Evolutionary conservation across 92 coral and sea anemone species (phyloP).

Genomic region (Heliopora coerulea): DNA sequence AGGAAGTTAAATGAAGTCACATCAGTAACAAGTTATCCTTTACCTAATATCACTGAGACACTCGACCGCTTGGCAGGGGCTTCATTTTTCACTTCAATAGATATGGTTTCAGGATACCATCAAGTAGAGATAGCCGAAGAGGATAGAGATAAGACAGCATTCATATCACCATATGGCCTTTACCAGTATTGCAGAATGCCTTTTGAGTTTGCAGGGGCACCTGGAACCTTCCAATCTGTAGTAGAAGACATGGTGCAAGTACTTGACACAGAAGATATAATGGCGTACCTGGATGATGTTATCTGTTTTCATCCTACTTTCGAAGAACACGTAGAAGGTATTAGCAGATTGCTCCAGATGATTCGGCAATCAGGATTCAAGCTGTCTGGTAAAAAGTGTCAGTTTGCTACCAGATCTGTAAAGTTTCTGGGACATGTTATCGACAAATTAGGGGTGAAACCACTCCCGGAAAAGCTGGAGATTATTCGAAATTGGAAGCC

Average conservation of each 20-base stretch:
- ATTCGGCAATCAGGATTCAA: conserved; percentile 50
- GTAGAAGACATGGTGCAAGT: conserved; percentile 45
- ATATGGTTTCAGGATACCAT: conserved; percentile 46
- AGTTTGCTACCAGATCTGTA: conserved; percentile 49
- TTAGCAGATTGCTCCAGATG: conserved; percentile 36
- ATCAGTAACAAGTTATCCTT: conserved; percentile 45
- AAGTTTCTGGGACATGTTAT: conserved; percentile 52
- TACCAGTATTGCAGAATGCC: conserved; percentile 54
- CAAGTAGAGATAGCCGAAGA: conserved; percentile 26
- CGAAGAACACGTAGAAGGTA: conserved; percentile 53
- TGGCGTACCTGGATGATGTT: conserved; percentile 59
- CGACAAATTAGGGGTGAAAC: conserved; percentile 47
- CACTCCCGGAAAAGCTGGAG: conserved; percentile 59
- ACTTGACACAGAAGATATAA: conserved; percentile 48
- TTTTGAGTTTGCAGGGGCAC: conserved; percentile 53
- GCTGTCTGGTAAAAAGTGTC: conserved; percentile 58
- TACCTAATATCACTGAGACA: conserved; percentile 38
- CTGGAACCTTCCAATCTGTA: conserved; percentile 54
- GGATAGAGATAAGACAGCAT: conserved; percentile 46
- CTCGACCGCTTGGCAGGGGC: conserved; percentile 40
- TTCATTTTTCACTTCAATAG: conserved; percentile 44
- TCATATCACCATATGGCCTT: conserved; percentile 55
- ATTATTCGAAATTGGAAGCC: conserved; percentile 48
- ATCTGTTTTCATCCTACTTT: conserved; percentile 53
- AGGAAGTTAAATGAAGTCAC: conserved; percentile 57